These are phyloP conservation scores for Phragmatobia fuliginosa DNA, from an alignment of 2,888 invertebrate genomes.

Conservation along the genomic window DNA sequence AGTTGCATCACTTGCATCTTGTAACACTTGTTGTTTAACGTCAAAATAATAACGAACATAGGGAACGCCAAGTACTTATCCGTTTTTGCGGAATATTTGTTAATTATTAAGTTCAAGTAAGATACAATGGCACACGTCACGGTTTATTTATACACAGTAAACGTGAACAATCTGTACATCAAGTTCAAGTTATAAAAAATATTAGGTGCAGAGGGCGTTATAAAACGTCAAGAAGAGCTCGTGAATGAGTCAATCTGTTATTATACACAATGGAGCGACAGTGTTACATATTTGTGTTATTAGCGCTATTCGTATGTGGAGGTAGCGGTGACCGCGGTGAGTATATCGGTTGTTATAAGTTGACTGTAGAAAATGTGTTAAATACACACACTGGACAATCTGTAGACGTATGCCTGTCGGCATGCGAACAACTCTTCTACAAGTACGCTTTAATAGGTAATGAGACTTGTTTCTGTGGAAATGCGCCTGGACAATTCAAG, in stretches of 20 bases:
- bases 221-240: slow-evolving; percentile 47
- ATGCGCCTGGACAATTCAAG: slow-evolving; percentile 74
- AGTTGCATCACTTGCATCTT: neutral
- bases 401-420: slow-evolving; percentile 78
- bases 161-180: slow-evolving; percentile 26
- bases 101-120: slow-evolving; percentile 19
- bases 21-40: slow-evolving; percentile 8
- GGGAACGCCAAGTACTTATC: slow-evolving; percentile 25
- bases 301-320: slow-evolving; percentile 50
- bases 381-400: slow-evolving; percentile 82
- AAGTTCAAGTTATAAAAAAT: slow-evolving; percentile 30
- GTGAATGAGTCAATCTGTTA: slow-evolving; percentile 61
- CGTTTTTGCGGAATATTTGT: slow-evolving; percentile 23
- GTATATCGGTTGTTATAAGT: slow-evolving; percentile 77
- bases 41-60: slow-evolving; percentile 47
- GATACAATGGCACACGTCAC: slow-evolving; percentile 34
- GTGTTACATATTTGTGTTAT: slow-evolving; percentile 51
- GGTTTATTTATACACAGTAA: slow-evolving; percentile 25
- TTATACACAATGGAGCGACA: slow-evolving; percentile 69
- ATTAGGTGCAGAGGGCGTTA: slow-evolving; percentile 42
- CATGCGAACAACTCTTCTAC: slow-evolving; percentile 81
- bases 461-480: slow-evolving; percentile 80
- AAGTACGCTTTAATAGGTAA: slow-evolving; percentile 80
- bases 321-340: slow-evolving; percentile 73
- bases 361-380: slow-evolving; percentile 67